Evolutionary conservation across 1,140 invertebrate species (phyloP), one percentile per base, ranked within the genome.

Genomic region (Drosophila sucinea): DNA sequence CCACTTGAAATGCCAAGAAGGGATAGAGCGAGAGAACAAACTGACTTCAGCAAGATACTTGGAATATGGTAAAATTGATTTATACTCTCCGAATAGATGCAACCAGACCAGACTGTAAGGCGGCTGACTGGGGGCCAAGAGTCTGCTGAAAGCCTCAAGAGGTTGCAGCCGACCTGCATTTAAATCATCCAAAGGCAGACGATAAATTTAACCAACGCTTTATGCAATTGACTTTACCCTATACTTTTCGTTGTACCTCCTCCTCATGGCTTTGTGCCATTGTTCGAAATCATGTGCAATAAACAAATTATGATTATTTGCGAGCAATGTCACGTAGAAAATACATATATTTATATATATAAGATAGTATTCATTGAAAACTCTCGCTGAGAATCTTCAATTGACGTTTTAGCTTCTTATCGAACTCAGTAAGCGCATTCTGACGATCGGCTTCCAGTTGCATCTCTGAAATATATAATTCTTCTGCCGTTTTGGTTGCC

Each of bases 31-130:
- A 54, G 33, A 23, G 32, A n/a, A 25, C 23, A 17, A n/a, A 27
- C 44, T 51, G 79, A 70, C 76, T 80, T 86, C 84, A 87, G 69
- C 79, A 67, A 86, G 83, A 74, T 70, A 70, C 83, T 87, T 85
- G 69, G 71, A 63, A 69, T 56, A 69, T 71, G 77, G 66, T 87
- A 77, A 86, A 87, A 72, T 78, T 86, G 83, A 86, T 86, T 86
- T 86, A 86, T 89, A 79, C 58, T 7, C 57, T 65, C 25, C 58
- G 70, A 40, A 76, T 67, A 55, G 76, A 87, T 61, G 55, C 66
- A 41, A 68, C 44, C 65, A 11, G 41, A 60, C 40, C 73, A 89
- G 83, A 82, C 83, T 86, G 60, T 65, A 47, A 61, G 73, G 73
- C 75, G 67, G 58, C 75, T 60, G 35, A 33, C 17, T 38, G 35